Conservation (phyloP, 2,797 vertebrate species). For the Notolabrus celidotus region DNA sequence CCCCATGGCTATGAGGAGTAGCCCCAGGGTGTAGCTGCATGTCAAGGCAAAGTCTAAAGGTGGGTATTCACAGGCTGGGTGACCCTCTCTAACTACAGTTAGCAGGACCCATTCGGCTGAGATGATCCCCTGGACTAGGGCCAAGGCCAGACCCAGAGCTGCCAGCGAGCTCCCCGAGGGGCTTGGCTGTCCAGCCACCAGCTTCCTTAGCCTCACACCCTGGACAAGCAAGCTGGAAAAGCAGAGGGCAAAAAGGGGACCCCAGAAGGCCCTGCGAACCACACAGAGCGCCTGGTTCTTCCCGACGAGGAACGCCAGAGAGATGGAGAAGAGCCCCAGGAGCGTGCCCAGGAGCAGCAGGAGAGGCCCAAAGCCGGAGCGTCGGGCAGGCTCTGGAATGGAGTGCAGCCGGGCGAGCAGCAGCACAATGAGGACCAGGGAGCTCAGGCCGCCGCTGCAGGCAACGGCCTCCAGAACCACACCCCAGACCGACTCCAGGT, state of each 20-base stretch:
- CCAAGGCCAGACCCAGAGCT: slow-evolving; percentile 88
- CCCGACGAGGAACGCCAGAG: slow-evolving; percentile 94
- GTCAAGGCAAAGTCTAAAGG: slow-evolving; percentile 95
- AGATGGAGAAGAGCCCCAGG: slow-evolving; percentile 92
- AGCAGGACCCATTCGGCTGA: slow-evolving; percentile 95
- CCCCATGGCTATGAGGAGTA: slow-evolving; percentile 88
- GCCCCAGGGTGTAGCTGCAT: slow-evolving; percentile 91
- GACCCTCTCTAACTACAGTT: slow-evolving; percentile 91
- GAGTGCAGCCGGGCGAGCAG: slow-evolving; percentile 90
- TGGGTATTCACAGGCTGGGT: slow-evolving; percentile 92
- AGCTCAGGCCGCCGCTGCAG: slow-evolving; percentile 89
- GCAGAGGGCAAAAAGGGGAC: slow-evolving; percentile 93
- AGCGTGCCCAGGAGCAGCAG: slow-evolving; percentile 94
- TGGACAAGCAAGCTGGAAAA: slow-evolving; percentile 96
- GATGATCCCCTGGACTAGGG: slow-evolving; percentile 95
- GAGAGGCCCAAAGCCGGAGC: slow-evolving; percentile 89
- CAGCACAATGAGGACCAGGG: slow-evolving; percentile 89
- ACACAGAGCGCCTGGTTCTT: slow-evolving; percentile 91
- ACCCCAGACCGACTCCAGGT: slow-evolving; percentile 96
- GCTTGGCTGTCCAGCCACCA: slow-evolving; percentile 89
- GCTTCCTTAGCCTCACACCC: slow-evolving; percentile 89
- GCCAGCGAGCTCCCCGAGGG: slow-evolving; percentile 84
- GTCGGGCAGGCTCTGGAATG: slow-evolving; percentile 91
- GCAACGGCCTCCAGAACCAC: slow-evolving; percentile 95
- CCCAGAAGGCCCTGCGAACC: slow-evolving; percentile 93